phyloP scores from a whole-genome alignment of 2,113 vertebrate species.

The Nerophis ophidion region DNA sequence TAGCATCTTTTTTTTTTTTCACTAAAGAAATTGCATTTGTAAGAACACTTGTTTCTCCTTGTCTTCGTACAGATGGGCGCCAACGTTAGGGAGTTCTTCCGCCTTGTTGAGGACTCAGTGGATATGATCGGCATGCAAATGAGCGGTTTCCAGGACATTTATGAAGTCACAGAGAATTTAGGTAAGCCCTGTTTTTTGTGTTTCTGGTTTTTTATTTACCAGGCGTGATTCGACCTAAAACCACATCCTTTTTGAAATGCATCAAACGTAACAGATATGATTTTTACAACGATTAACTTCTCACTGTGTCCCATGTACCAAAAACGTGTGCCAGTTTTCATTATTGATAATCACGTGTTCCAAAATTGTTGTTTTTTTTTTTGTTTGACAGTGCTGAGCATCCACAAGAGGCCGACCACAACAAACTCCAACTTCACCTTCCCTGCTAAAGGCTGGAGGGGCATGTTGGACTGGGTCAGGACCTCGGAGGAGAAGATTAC shows the following conservation, averaged over 20 bases:
- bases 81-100: constrained; percentile 85
- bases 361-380: not conserved
- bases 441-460: constrained; percentile 93
- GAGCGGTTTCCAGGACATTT: constrained; percentile 93
- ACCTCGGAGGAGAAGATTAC: constrained; percentile 91
- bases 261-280: constrained; percentile 14
- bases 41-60: not conserved
- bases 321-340: constrained; percentile 17
- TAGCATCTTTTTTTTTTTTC: no score
- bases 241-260: not conserved
- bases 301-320: constrained; percentile 16
- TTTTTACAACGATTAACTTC: constrained; percentile 21
- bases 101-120: constrained; percentile 88
- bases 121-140: constrained; percentile 90
- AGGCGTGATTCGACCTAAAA: constrained; percentile 33
- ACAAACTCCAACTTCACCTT: constrained; percentile 87
- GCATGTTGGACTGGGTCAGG: constrained; percentile 90
- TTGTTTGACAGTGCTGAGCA: constrained; percentile 79
- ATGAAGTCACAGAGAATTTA: constrained; percentile 95
- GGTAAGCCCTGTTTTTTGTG: constrained; percentile 73
- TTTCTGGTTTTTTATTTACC: not conserved
- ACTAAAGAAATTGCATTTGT: no score
- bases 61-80: constrained; percentile 79
- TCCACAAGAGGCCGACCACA: constrained; percentile 86
- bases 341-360: not conserved